Conservation (phyloP, 2,888 invertebrate species). For the Calameuta pallipes region DNA sequence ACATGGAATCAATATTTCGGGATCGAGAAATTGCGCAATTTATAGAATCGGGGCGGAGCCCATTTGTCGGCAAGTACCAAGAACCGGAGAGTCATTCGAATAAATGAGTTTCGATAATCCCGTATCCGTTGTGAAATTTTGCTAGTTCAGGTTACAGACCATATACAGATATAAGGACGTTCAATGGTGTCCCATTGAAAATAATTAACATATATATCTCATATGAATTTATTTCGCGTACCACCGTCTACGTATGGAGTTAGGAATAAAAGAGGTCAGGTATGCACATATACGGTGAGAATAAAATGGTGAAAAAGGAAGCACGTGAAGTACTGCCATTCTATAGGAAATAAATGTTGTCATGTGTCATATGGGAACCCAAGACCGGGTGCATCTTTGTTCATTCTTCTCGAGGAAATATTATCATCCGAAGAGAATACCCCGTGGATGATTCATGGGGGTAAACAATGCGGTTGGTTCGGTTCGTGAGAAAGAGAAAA, state of each 20-base stretch:
- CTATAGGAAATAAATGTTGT: background rate
- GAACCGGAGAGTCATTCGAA: background rate
- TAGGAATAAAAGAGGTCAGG: background rate
- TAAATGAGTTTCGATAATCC: background rate
- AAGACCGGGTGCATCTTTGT: constrained; percentile 2
- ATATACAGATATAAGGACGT: background rate
- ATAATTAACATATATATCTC: background rate
- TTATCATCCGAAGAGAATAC: constrained; percentile 6
- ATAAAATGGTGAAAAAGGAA: background rate
- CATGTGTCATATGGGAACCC: background rate
- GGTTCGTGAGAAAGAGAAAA: background rate
- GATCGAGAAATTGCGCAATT: background rate
- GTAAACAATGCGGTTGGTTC: constrained; percentile 5
- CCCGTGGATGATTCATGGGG: constrained; percentile 4
- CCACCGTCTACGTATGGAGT: background rate
- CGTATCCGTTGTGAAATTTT: background rate
- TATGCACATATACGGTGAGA: background rate
- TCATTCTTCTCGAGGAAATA: background rate
- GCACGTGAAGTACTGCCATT: background rate
- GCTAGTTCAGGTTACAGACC: background rate
- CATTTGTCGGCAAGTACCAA: background rate
- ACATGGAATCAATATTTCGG: too few relatives aligned
- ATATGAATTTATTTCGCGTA: background rate
- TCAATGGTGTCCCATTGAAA: background rate
- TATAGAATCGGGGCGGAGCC: background rate